These are phyloP conservation scores for Anguilla marmorata DNA, from an alignment of 2,797 vertebrate genomes.

Conservation along the genomic window DNA sequence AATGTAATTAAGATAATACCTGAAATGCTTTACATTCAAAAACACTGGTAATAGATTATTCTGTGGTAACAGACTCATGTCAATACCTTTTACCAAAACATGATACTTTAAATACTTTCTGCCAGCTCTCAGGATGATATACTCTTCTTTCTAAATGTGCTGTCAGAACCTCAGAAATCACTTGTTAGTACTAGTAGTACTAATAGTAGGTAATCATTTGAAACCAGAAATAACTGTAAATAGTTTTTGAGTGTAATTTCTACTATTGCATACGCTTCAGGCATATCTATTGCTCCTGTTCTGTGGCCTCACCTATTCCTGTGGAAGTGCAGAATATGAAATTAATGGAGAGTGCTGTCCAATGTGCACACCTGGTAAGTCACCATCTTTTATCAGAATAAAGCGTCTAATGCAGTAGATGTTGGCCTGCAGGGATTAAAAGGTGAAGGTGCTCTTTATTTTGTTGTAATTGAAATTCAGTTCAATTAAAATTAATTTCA, in stretches of 20 bases:
- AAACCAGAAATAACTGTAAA: not conserved
- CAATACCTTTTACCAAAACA: too few species aligned
- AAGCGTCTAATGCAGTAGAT: not conserved
- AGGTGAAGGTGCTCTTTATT: not conserved
- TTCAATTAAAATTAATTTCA: not conserved
- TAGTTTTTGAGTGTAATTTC: not conserved
- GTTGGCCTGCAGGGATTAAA: not conserved
- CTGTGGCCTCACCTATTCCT: not conserved
- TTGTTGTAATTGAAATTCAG: not conserved
- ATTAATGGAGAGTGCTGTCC: not conserved
- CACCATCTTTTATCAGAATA: not conserved
- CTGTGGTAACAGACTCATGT: too few species aligned
- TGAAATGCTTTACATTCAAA: too few species aligned
- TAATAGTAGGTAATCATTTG: not conserved
- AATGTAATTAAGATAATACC: too few species aligned
- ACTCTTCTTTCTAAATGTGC: not conserved
- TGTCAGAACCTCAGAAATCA: not conserved
- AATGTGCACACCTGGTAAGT: not conserved
- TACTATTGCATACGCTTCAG: not conserved
- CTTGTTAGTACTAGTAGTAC: too few species aligned
- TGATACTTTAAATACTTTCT: too few species aligned
- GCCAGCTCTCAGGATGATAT: too few species aligned
- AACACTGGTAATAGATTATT: too few species aligned
- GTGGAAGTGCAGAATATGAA: slow-evolving; percentile 11
- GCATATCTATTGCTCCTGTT: not conserved